phyloP scores from a whole-genome alignment of 2,113 vertebrate genomes.

The Podiceps cristatus region DNA sequence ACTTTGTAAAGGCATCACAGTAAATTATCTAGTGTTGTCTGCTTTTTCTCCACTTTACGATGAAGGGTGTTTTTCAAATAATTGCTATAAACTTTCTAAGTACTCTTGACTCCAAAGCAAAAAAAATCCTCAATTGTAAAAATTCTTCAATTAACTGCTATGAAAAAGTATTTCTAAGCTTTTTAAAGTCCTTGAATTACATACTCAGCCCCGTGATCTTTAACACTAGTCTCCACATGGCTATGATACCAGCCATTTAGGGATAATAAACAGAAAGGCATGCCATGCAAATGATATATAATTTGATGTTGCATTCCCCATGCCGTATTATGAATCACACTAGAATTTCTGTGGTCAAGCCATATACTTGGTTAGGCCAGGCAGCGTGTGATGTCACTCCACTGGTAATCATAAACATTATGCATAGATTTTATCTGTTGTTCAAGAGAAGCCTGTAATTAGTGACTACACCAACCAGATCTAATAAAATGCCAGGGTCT shows the following conservation, averaged over 20 bases:
- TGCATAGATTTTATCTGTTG: constrained; percentile 1
- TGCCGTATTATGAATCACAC: not conserved
- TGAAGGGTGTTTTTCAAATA: not conserved
- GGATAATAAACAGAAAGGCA: constrained; percentile 6
- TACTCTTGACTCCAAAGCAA: not conserved
- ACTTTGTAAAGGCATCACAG: not conserved
- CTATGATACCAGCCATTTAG: not conserved
- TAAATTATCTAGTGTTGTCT: not conserved
- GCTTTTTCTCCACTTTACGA: not conserved
- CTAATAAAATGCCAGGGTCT: constrained; percentile 4
- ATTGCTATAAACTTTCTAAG: not conserved
- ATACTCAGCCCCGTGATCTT: not conserved
- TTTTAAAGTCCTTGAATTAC: not conserved
- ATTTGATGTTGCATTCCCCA: constrained; percentile 26
- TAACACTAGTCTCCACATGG: not conserved
- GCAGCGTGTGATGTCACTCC: not conserved
- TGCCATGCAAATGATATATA: not conserved
- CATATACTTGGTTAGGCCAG: not conserved
- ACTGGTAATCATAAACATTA: constrained; percentile 25
- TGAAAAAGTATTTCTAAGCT: not conserved
- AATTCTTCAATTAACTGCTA: not conserved
- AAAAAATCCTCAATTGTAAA: not conserved
- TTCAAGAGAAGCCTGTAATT: constrained; percentile 36
- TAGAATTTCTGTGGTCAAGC: constrained; percentile 41
- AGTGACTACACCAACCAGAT: constrained; percentile 17